Evolutionary conservation across 1,140 invertebrate species (phyloP).

Genomic region (Drosophila sulfurigaster): DNA sequence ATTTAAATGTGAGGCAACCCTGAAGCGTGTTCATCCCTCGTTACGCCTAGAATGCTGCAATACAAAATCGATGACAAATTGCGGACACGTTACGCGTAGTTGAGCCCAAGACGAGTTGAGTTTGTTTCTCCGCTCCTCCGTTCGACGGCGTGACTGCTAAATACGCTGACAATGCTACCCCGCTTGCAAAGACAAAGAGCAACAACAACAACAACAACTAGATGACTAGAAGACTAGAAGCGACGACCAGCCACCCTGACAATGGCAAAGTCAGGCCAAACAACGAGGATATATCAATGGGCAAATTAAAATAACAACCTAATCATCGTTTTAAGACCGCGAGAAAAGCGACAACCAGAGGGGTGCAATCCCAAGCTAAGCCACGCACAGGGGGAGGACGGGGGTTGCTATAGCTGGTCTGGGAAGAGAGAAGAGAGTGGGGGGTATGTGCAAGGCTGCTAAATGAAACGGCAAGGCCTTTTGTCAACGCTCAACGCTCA

Average conservation of each 20-base stretch:
- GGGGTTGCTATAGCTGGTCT: constrained; percentile 2
- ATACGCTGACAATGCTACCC: constrained; percentile 74
- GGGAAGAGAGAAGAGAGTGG: not conserved
- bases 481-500: constrained; percentile 69
- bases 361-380: constrained; percentile 22
- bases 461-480: constrained; percentile 82
- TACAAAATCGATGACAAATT: constrained; percentile 85
- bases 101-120: constrained; percentile 65
- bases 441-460: constrained; percentile 61
- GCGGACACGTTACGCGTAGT: constrained; percentile 85
- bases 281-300: constrained; percentile 84
- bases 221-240: constrained; percentile 34
- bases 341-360: constrained; percentile 72
- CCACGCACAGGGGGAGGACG: not conserved
- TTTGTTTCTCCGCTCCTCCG: not conserved
- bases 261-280: constrained; percentile 68
- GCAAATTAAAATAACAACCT: constrained; percentile 85
- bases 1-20: constrained; percentile 2
- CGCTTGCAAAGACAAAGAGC: constrained; percentile 40
- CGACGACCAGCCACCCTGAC: constrained; percentile 70
- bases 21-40: constrained; percentile 21
- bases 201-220: constrained; percentile 49
- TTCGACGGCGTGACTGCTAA: constrained; percentile 75
- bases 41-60: constrained; percentile 74
- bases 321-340: constrained; percentile 85